Evolutionary conservation across 2,797 vertebrate genomes (phyloP).

Genomic region (Ceryle rudis): DNA sequence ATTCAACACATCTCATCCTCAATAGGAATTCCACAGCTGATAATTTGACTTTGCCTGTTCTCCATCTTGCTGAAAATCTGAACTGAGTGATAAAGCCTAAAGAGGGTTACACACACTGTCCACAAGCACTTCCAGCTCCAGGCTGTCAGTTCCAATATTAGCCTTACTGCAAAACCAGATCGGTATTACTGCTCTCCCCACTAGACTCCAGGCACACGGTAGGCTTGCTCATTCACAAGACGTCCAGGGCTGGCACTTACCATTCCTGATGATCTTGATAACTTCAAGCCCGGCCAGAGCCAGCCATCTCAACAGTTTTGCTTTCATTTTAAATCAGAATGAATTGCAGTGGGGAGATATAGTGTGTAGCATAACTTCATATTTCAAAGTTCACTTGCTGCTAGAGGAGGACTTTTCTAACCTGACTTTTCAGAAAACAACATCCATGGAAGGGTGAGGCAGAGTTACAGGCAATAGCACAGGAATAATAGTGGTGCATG

Average conservation of each 20-base stretch:
- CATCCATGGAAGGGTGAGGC: background rate
- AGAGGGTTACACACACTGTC: background rate
- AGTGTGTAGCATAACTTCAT: background rate
- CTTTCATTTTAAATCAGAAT: background rate
- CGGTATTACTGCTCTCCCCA: background rate
- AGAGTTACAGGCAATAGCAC: background rate
- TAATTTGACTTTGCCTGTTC: slow-evolving; percentile 14
- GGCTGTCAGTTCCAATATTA: background rate
- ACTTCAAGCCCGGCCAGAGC: background rate
- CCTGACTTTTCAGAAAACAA: background rate
- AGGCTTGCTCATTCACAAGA: background rate
- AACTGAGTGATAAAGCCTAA: background rate
- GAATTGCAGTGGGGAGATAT: background rate
- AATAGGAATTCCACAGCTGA: background rate
- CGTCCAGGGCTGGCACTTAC: background rate
- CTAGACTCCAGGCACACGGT: background rate
- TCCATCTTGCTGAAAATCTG: background rate
- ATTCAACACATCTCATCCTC: background rate
- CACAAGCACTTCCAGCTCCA: background rate
- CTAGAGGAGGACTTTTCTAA: background rate
- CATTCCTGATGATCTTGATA: background rate
- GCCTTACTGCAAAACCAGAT: background rate
- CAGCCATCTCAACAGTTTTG: background rate
- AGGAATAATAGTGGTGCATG: background rate
- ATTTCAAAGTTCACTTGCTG: background rate